phyloP scores from a whole-genome alignment of 2,888 invertebrate genomes.

The Spisula solida region DNA sequence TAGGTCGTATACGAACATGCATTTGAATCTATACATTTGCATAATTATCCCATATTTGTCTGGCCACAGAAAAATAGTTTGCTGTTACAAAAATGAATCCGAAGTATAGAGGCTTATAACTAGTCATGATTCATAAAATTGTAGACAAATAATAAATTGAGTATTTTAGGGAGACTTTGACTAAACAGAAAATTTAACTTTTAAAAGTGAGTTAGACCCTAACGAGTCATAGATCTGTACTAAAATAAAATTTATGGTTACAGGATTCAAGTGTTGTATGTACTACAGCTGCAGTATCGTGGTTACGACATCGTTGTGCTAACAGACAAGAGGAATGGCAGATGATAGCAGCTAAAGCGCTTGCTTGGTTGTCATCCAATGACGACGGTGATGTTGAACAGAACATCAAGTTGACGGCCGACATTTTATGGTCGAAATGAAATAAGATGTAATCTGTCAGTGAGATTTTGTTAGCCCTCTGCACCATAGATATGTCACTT shows the following conservation, averaged over 20 bases:
- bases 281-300: constrained; percentile 58
- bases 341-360: constrained; percentile 65
- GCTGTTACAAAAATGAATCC: too few relatives aligned
- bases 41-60: too few relatives aligned
- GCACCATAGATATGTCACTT: background rate
- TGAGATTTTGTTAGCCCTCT: background rate
- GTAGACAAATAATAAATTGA: too few relatives aligned
- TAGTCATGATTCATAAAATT: too few relatives aligned
- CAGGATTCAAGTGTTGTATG: constrained; percentile 56
- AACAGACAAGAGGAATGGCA: constrained; percentile 65
- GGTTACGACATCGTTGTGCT: constrained; percentile 48
- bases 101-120: too few relatives aligned
- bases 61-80: too few relatives aligned
- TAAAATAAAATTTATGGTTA: background rate
- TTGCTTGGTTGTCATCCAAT: constrained; percentile 54
- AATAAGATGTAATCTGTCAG: background rate
- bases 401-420: constrained; percentile 7
- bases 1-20: too few relatives aligned
- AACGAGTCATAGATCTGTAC: too few relatives aligned
- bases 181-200: too few relatives aligned
- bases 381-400: background rate
- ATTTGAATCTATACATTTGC: too few relatives aligned
- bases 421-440: constrained; percentile 9
- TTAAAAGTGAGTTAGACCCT: too few relatives aligned
- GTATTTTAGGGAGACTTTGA: too few relatives aligned